Evolutionary conservation across 2,797 vertebrate species (phyloP).

Genomic region (Esox lucius): DNA sequence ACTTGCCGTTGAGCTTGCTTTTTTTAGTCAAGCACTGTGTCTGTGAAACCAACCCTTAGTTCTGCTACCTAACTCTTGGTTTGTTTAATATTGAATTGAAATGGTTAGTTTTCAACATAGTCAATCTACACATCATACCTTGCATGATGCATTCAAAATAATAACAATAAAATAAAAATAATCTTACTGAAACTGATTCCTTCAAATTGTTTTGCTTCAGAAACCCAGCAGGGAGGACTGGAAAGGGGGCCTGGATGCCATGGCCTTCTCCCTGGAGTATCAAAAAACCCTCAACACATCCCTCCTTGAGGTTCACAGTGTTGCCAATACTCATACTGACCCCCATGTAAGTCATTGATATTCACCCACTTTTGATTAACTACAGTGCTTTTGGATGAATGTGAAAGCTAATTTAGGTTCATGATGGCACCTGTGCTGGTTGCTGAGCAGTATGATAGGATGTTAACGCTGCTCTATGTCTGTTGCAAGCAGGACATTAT

Average conservation of each 20-base stretch:
- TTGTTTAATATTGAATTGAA: background rate
- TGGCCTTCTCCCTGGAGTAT: constrained; percentile 73
- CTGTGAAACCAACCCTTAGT: too few relatives aligned
- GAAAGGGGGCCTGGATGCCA: constrained; percentile 70
- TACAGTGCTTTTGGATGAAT: constrained; percentile 32
- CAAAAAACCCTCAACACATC: constrained; percentile 72
- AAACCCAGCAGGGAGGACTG: constrained; percentile 75
- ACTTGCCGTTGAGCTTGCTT: too few relatives aligned
- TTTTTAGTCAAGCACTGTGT: too few relatives aligned
- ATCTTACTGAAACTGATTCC: background rate
- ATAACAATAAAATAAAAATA: too few relatives aligned
- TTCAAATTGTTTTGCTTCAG: constrained; percentile 36
- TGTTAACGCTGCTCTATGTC: background rate
- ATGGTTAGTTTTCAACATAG: background rate
- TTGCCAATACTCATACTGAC: background rate
- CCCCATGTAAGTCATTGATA: background rate
- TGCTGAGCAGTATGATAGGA: background rate
- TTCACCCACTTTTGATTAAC: constrained; percentile 21
- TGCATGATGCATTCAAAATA: background rate
- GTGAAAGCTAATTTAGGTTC: background rate
- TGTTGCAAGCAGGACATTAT: background rate
- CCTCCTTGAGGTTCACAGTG: constrained; percentile 66
- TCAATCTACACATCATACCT: background rate
- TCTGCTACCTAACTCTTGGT: background rate
- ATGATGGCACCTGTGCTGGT: background rate